Percentiles rank a stretch among this genome's conserved stretches.
Evolutionary conservation across 1,140 invertebrate genomes (phyloP).

Genomic region (Papilio machaon): DNA sequence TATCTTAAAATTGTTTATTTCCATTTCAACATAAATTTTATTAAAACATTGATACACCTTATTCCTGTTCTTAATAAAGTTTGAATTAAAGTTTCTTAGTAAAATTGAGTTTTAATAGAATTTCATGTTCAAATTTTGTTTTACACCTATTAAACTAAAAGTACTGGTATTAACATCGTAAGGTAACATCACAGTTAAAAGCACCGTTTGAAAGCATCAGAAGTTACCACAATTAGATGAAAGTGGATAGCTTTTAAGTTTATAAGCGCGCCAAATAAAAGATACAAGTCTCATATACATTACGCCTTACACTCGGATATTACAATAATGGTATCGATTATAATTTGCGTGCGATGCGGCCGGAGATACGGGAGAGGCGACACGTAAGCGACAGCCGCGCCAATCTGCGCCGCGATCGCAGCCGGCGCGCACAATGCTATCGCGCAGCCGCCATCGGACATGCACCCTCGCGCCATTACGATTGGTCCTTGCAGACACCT

Average conservation of each 20-base stretch:
- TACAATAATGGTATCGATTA: conserved; percentile 82
- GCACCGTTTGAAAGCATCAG: neutral
- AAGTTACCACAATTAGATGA: neutral
- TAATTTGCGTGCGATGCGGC: conserved; percentile 80
- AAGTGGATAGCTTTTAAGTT: neutral
- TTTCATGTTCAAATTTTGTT: too few relatives aligned
- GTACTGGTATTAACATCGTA: neutral
- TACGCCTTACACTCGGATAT: conserved; percentile 65
- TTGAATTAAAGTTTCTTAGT: too few relatives aligned
- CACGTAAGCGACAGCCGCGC: conserved; percentile 75
- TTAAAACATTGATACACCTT: too few relatives aligned
- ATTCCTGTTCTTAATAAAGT: too few relatives aligned
- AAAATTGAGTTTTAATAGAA: too few relatives aligned
- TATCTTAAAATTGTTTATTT: too few relatives aligned
- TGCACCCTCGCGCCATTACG: conserved; percentile 75
- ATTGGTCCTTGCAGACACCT: conserved; percentile 68
- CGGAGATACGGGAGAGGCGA: conserved; percentile 72
- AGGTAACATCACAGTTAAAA: neutral
- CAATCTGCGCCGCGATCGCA: conserved; percentile 76
- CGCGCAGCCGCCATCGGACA: conserved; percentile 73
- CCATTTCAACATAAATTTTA: too few relatives aligned
- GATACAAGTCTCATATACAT: neutral
- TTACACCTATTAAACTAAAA: neutral
- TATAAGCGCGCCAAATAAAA: neutral
- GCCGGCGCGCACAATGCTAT: conserved; percentile 77